phyloP scores from a whole-genome alignment of 2,888 invertebrate species.

The Itoplectis maculator region DNA sequence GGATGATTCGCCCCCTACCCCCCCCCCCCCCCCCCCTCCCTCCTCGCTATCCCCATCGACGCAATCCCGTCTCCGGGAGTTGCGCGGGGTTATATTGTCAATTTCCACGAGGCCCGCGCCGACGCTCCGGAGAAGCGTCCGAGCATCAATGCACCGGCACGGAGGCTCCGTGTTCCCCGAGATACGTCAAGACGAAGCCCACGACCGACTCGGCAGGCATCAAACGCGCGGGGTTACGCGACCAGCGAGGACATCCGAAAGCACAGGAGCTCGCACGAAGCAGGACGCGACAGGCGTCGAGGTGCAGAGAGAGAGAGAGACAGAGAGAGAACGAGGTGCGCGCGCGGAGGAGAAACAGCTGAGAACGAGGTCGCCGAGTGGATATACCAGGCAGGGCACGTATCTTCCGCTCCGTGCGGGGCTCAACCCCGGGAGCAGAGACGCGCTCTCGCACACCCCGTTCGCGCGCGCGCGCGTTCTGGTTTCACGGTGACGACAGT shows the following conservation, averaged over 20 bases:
- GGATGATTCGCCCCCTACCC: no score
- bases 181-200: background rate
- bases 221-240: background rate
- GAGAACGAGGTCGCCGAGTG: conserved; percentile 51
- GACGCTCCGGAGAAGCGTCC: background rate
- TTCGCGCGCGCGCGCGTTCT: conserved; percentile 18
- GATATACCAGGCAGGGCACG: conserved; percentile 58
- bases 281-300: background rate
- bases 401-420: conserved; percentile 38
- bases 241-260: conserved; percentile 24
- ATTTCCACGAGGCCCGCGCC: conserved; percentile 2
- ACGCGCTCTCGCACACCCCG: conserved; percentile 9
- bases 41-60: no score
- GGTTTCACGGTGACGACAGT: conserved; percentile 62
- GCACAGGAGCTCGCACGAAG: background rate
- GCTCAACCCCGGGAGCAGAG: conserved; percentile 42
- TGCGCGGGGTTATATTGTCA: background rate
- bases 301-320: no score
- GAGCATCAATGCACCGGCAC: background rate
- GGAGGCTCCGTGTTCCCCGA: background rate
- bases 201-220: conserved; percentile 21
- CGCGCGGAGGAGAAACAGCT: conserved; percentile 44
- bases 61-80: background rate
- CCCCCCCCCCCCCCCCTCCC: no score
- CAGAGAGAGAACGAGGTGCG: no score